These are phyloP conservation scores for Ptiloglossa arizonensis DNA, from an alignment of 1,140 invertebrate species.

Conservation along the genomic window DNA sequence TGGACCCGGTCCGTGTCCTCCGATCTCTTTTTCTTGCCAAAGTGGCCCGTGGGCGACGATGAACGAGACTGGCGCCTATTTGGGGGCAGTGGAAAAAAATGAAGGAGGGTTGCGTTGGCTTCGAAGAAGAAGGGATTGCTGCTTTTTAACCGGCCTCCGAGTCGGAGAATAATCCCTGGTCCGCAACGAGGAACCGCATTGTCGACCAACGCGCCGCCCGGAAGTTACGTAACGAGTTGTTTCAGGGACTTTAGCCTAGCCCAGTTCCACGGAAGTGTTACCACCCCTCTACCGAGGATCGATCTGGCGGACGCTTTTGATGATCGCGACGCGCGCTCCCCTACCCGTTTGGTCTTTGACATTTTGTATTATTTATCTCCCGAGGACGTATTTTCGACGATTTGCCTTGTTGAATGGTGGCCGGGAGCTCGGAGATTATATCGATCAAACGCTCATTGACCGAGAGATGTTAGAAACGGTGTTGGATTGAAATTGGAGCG, in stretches of 20 bases:
- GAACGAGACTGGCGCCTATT: not conserved
- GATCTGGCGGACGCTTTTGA: conserved; percentile 43
- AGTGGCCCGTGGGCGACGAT: not conserved
- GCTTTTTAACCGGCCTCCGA: not conserved
- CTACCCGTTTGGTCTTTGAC: not conserved
- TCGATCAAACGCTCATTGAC: not conserved
- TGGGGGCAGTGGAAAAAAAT: too few relatives aligned
- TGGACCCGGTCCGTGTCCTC: not conserved
- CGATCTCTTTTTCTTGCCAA: not conserved
- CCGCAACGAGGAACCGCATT: conserved; percentile 41
- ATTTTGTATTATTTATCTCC: conserved; percentile 32
- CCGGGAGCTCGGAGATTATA: not conserved
- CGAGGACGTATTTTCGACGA: conserved; percentile 22
- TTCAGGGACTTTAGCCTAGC: conserved; percentile 53
- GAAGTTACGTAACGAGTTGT: conserved; percentile 51
- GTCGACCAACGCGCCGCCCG: conserved; percentile 21
- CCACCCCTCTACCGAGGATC: conserved; percentile 22
- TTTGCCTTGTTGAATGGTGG: not conserved
- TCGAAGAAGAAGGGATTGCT: too few relatives aligned
- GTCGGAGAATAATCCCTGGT: conserved; percentile 4
- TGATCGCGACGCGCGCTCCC: conserved; percentile 29
- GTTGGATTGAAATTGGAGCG: not conserved
- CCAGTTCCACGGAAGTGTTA: conserved; percentile 46
- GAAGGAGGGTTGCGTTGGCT: too few relatives aligned
- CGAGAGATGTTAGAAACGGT: not conserved